Percentiles rank a stretch among this genome's conserved stretches.
Conservation (phyloP, 2,113 vertebrate species). For the Centropristis striata region DNA sequence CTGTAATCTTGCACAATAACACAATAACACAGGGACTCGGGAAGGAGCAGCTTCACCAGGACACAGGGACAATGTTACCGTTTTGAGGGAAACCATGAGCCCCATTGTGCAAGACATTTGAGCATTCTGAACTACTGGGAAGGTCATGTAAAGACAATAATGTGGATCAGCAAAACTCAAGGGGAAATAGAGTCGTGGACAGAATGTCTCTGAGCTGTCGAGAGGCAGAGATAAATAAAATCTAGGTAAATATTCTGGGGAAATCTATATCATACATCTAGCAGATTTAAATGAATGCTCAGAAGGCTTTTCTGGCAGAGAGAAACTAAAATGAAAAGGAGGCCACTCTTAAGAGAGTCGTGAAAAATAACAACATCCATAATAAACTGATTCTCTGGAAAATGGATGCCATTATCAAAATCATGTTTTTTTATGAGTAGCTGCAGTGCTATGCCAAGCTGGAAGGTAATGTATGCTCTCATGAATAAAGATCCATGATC, state of each 20-base stretch:
- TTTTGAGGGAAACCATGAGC: background rate
- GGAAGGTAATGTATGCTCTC: constrained; percentile 34
- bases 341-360: background rate
- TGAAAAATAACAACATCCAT: background rate
- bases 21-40: constrained; percentile 25
- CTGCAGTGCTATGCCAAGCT: constrained; percentile 51
- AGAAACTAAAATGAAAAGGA: background rate
- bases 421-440: constrained; percentile 36
- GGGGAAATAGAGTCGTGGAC: background rate
- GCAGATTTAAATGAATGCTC: constrained; percentile 2
- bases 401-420: constrained; percentile 51
- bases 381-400: background rate
- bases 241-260: background rate
- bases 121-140: constrained; percentile 29
- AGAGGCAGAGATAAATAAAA: background rate
- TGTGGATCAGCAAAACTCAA: background rate
- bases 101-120: constrained; percentile 18
- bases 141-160: constrained; percentile 52
- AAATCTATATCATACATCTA: constrained; percentile 3
- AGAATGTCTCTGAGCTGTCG: background rate
- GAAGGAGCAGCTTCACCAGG: constrained; percentile 11
- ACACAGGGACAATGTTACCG: background rate
- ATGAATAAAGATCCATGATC: constrained; percentile 61
- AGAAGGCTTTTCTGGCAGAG: background rate
- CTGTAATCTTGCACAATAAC: constrained; percentile 18